A percentile compares a stretch with the other conserved stretches of the same genome.
Evolutionary conservation across 2,113 vertebrate genomes (phyloP).

Genomic region (Engraulis encrasicolus): DNA sequence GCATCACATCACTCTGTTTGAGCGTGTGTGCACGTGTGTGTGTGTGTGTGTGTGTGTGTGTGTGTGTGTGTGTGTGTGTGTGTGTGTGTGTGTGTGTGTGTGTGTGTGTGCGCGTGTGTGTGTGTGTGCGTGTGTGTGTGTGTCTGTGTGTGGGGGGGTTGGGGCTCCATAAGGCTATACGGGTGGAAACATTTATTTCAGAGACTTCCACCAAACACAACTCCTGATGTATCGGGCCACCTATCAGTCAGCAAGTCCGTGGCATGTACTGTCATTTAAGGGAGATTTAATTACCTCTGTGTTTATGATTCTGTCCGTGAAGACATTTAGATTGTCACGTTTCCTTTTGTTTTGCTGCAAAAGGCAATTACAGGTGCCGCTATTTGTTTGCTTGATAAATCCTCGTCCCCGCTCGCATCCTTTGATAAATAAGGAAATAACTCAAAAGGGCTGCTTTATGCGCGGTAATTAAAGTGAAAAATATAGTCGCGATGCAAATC

Average conservation of each 20-base stretch:
- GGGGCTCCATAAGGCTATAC: conserved; percentile 25
- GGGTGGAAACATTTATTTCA: conserved; percentile 1
- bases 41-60: conserved; percentile 23
- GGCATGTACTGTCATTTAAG: conserved; percentile 82
- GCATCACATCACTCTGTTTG: conserved; percentile 20
- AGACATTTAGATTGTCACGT: conserved; percentile 87
- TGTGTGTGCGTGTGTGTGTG: neutral
- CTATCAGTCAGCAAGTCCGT: conserved; percentile 40
- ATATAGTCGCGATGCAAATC: conserved; percentile 99
- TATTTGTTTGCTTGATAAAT: conserved; percentile 99
- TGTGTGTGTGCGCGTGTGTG: conserved; percentile 25
- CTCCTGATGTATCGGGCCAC: neutral
- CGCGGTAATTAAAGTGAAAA: conserved; percentile 99
- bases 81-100: conserved; percentile 8
- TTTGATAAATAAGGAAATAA: conserved; percentile 99
- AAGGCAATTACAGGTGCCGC: conserved; percentile 93
- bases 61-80: neutral
- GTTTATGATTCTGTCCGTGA: conserved; percentile 92
- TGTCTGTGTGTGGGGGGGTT: conserved; percentile 27
- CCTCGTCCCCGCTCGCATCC: conserved; percentile 85
- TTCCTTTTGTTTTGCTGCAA: conserved; percentile 79
- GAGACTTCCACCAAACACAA: neutral
- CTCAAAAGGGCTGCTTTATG: conserved; percentile 91
- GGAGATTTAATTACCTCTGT: conserved; percentile 90
- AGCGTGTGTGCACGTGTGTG: too few species aligned